Percentiles rank a stretch among this genome's conserved stretches.
Evolutionary conservation across 2,888 invertebrate genomes (phyloP).

Genomic region (Netelia melanura): DNA sequence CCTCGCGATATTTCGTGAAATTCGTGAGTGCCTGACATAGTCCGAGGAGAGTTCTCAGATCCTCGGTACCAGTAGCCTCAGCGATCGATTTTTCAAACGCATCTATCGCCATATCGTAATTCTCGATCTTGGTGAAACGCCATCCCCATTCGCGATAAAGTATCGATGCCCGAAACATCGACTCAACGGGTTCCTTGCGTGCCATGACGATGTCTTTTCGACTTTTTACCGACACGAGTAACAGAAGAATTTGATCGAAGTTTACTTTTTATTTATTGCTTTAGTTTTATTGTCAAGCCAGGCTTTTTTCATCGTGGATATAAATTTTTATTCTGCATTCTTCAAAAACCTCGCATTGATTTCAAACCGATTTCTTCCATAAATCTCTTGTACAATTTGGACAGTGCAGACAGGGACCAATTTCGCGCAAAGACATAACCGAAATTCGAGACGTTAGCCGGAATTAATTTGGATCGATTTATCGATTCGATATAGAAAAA

Average conservation of each 20-base stretch:
- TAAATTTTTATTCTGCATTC: conserved; percentile 19
- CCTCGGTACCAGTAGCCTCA: conserved; percentile 69
- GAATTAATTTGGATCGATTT: conserved; percentile 45
- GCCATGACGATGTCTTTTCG: conserved; percentile 59
- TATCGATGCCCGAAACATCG: conserved; percentile 73
- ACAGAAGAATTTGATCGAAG: neutral
- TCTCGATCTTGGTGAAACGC: conserved; percentile 71
- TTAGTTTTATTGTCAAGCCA: neutral
- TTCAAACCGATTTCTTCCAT: conserved; percentile 23
- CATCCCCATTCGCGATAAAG: conserved; percentile 81
- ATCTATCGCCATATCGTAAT: conserved; percentile 71
- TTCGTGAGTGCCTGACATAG: conserved; percentile 74
- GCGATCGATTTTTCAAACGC: conserved; percentile 77
- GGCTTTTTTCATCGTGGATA: neutral
- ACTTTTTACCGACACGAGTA: conserved; percentile 23
- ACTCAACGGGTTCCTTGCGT: conserved; percentile 60
- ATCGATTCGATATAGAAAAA: conserved; percentile 34
- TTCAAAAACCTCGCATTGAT: conserved; percentile 15
- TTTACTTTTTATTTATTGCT: neutral
- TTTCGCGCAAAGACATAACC: conserved; percentile 22
- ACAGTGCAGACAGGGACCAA: neutral
- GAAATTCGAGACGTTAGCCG: conserved; percentile 46
- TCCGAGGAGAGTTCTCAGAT: conserved; percentile 76
- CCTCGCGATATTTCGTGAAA: conserved; percentile 75
- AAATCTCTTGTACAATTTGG: conserved; percentile 2